Base-by-base conservation (phyloP, 2,797 vertebrate species). In the Phaenicophaeus curvirostris region DNA sequence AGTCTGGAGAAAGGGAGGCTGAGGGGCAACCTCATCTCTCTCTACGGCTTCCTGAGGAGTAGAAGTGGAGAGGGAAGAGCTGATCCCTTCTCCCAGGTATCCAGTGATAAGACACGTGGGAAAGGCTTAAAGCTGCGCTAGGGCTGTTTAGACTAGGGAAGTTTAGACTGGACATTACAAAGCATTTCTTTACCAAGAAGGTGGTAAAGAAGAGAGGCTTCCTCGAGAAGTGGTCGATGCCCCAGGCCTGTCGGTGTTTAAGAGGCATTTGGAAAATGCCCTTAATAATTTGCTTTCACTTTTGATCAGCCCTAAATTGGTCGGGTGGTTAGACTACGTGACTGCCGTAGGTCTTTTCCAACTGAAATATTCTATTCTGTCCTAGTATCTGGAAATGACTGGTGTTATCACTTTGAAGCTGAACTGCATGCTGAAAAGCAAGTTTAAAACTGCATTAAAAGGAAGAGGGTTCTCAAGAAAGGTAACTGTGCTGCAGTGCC, bases 101-200 rank as follows among this genome's bases (percentile, higher is more conserved):
- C 9, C 48, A 68, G 41, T 6, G 25, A 37, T 5, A 57, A 31
- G 24, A 51, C 0, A 0, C 2, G 1, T 10, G 21, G 17, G 27
- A 85, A 48, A 28, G 18, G 46, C 42, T 67, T 33, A 67, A 61
- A 67, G 15, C 27, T 54, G 28, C 5, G 3, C 18, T 35, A 61
- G 3, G 6, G n/a, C n/a, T n/a, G n/a, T n/a, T n/a, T n/a, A n/a
- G n/a, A n/a, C n/a, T n/a, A n/a, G n/a, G 5, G 11, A 68, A 13
- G 28, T 48, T 33, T 41, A 62, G 39, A 74, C 25, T 55, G 20
- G 39, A 17, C 25, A 39, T 54, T 12, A 50, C 30, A 31, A 68
- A 41, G 15, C n/a, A 39, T n/a, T 65, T 79, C 27, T 48, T 25
- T 48, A 55, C 46, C 0, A 0, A 54, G 25, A 62, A 8, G 15